phyloP scores from a whole-genome alignment of 2,797 vertebrate genomes.

The Dicrostonyx torquatus region DNA sequence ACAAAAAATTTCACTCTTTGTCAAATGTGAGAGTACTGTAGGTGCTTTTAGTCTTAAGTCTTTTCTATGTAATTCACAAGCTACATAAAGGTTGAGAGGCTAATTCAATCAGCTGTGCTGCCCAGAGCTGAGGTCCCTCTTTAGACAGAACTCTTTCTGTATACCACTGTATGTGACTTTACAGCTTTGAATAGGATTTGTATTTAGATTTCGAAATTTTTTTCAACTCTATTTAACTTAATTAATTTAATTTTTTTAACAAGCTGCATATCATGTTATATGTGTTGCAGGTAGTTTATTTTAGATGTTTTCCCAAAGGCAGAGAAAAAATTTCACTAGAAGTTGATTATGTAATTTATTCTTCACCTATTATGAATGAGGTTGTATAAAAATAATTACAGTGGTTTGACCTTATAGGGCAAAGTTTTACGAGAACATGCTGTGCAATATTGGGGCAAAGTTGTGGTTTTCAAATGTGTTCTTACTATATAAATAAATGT shows the following conservation, averaged over 20 bases:
- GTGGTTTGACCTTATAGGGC: neutral
- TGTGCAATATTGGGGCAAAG: neutral
- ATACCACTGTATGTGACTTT: neutral
- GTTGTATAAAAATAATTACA: neutral
- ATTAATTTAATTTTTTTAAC: neutral
- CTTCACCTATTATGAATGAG: neutral
- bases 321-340: neutral
- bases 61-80: neutral
- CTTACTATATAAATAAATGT: neutral
- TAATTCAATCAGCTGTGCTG: neutral
- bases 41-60: neutral
- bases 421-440: neutral
- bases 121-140: neutral
- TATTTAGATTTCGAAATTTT: neutral
- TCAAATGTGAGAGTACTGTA: neutral
- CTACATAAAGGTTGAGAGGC: neutral
- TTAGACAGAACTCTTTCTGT: neutral
- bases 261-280: neutral
- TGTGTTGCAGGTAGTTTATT: neutral
- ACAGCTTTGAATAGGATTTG: neutral
- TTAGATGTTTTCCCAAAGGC: neutral
- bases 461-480: neutral
- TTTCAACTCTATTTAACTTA: constrained; percentile 26
- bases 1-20: neutral
- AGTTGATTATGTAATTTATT: neutral